These are phyloP conservation scores for Drosophila peninsularis DNA, from an alignment of 2,888 invertebrate genomes.

Conservation along the genomic window DNA sequence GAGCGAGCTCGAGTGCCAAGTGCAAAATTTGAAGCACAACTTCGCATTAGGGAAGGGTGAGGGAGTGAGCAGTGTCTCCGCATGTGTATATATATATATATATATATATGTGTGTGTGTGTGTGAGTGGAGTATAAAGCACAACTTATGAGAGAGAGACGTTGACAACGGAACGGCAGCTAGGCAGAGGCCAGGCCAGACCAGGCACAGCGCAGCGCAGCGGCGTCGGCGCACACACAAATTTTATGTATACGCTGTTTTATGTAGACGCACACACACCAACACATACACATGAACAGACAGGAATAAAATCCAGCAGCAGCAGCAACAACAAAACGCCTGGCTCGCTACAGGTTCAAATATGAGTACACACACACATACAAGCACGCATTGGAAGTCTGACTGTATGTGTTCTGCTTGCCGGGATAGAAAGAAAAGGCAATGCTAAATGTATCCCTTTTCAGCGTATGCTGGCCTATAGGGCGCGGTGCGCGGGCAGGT, in stretches of 20 bases:
- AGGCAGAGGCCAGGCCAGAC: slow-evolving; percentile 43
- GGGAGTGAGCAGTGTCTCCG: slow-evolving; percentile 14
- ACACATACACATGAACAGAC: slow-evolving; percentile 45
- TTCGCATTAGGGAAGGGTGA: slow-evolving; percentile 48
- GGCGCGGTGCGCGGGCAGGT: slow-evolving; percentile 60
- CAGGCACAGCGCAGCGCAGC: slow-evolving; percentile 53
- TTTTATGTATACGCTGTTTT: slow-evolving; percentile 79
- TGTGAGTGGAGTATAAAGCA: slow-evolving; percentile 59
- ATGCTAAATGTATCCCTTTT: slow-evolving; percentile 79
- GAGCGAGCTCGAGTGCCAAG: slow-evolving; percentile 63
- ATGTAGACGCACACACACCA: slow-evolving; percentile 58
- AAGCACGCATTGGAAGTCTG: slow-evolving; percentile 53
- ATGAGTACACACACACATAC: slow-evolving; percentile 52
- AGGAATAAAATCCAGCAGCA: slow-evolving; percentile 68
- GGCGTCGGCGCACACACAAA: slow-evolving; percentile 80
- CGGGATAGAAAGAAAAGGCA: slow-evolving; percentile 62
- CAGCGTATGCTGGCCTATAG: slow-evolving; percentile 45
- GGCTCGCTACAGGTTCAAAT: slow-evolving; percentile 73
- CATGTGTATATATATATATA: background rate
- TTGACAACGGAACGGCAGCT: slow-evolving; percentile 57
- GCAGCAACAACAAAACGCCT: slow-evolving; percentile 59
- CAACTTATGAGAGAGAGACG: slow-evolving; percentile 65
- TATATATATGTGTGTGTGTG: background rate
- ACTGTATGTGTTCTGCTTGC: slow-evolving; percentile 17
- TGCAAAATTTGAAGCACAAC: slow-evolving; percentile 78